Conservation (phyloP, 2,113 vertebrate genomes). For the Indicator maculatus region DNA sequence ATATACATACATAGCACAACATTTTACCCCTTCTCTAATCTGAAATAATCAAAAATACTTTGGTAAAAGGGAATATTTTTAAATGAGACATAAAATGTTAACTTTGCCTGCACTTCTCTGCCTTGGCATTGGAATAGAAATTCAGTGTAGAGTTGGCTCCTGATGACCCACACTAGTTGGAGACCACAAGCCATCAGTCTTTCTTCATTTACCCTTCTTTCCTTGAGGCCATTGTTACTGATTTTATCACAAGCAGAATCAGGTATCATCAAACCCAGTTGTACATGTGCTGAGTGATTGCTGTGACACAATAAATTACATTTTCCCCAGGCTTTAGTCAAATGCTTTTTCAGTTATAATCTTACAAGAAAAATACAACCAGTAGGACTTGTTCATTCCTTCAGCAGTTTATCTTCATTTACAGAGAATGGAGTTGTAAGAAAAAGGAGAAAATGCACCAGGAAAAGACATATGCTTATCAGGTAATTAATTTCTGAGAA, state of each 20-base stretch:
- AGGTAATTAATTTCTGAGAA: conserved; percentile 22
- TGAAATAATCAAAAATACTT: background rate
- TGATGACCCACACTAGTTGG: background rate
- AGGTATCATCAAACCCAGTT: background rate
- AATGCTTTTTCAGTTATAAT: conserved; percentile 31
- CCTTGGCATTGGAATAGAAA: background rate
- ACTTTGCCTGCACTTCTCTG: background rate
- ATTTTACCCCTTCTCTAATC: background rate
- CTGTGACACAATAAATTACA: conserved; percentile 29
- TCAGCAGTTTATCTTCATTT: background rate
- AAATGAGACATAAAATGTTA: background rate
- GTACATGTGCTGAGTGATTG: background rate
- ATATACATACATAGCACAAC: background rate
- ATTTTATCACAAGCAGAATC: background rate
- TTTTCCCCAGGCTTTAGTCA: conserved; percentile 35
- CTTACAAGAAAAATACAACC: background rate
- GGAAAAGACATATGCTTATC: background rate
- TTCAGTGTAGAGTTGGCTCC: background rate
- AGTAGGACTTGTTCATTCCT: background rate
- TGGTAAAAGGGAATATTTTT: background rate
- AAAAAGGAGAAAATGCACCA: background rate
- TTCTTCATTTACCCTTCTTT: conserved; percentile 3
- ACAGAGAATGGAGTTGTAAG: background rate
- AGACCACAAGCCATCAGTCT: background rate
- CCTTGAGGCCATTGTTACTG: background rate